Conservation (phyloP, 2,888 invertebrate genomes). For the Tribolium freemani region DNA sequence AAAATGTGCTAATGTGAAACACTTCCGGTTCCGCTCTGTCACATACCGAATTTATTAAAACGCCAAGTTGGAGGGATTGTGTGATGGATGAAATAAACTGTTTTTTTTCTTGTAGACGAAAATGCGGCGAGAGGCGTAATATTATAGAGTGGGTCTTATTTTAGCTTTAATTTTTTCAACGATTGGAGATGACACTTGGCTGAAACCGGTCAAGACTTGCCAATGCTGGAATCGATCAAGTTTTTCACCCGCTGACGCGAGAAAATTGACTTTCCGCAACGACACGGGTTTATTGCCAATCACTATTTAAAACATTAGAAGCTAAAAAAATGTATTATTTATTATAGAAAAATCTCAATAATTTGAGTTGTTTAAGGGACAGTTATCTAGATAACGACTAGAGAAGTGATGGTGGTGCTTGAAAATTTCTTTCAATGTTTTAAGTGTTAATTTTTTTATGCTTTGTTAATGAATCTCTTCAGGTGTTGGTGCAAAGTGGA, state of each 20-base stretch:
- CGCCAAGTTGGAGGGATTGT: neutral
- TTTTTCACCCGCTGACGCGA: too few relatives aligned
- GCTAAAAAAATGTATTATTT: too few relatives aligned
- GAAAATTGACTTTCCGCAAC: too few relatives aligned
- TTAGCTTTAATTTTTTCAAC: neutral
- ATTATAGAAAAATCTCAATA: too few relatives aligned
- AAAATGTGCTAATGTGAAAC: neutral
- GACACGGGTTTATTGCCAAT: too few relatives aligned
- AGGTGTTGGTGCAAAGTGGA: conserved; percentile 10
- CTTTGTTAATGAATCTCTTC: neutral
- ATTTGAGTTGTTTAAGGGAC: too few relatives aligned
- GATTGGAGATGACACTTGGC: neutral
- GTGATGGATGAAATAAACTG: neutral
- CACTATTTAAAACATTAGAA: too few relatives aligned
- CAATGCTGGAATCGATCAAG: too few relatives aligned
- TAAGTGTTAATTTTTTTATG: neutral
- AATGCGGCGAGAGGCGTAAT: neutral
- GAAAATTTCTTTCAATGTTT: neutral
- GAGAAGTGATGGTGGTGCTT: too few relatives aligned
- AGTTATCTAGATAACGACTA: too few relatives aligned
- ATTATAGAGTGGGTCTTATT: neutral
- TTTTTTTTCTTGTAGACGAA: neutral
- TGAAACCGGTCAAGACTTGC: neutral
- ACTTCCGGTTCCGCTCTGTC: conserved; percentile 18
- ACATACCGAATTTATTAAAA: conserved; percentile 25